Evolutionary conservation across 2,113 vertebrate genomes (phyloP).

Genomic region (Mesembrinibis cayennensis): DNA sequence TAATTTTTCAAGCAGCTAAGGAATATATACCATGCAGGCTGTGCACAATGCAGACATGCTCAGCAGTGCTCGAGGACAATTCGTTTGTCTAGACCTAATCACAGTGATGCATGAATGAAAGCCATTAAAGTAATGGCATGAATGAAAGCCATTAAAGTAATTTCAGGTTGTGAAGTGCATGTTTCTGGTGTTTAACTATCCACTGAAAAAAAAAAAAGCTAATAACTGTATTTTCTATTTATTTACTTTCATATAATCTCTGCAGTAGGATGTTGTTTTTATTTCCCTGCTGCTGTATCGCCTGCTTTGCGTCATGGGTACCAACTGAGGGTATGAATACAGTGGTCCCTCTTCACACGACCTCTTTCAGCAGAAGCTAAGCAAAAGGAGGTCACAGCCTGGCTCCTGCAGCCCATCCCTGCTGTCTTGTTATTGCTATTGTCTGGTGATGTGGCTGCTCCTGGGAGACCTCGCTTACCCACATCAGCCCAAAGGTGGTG

Average conservation of each 20-base stretch:
- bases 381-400: neutral
- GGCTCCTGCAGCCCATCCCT: neutral
- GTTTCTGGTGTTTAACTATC: neutral
- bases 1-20: neutral
- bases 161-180: neutral
- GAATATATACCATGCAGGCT: neutral
- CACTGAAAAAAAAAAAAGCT: neutral
- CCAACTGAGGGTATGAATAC: neutral
- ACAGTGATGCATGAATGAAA: neutral
- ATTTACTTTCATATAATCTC: neutral
- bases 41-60: neutral
- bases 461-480: neutral
- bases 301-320: neutral
- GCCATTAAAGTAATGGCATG: neutral
- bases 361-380: neutral
- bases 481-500: neutral
- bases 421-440: neutral
- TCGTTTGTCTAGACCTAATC: neutral
- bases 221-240: neutral
- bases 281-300: neutral
- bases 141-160: neutral
- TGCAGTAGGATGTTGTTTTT: neutral
- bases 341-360: neutral
- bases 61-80: neutral
- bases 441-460: neutral